Evolutionary conservation across 92 coral and sea anemone genomes (phyloP), one percentile per base, ranked within the genome.

Genomic region (Paragorgia papillata): DNA sequence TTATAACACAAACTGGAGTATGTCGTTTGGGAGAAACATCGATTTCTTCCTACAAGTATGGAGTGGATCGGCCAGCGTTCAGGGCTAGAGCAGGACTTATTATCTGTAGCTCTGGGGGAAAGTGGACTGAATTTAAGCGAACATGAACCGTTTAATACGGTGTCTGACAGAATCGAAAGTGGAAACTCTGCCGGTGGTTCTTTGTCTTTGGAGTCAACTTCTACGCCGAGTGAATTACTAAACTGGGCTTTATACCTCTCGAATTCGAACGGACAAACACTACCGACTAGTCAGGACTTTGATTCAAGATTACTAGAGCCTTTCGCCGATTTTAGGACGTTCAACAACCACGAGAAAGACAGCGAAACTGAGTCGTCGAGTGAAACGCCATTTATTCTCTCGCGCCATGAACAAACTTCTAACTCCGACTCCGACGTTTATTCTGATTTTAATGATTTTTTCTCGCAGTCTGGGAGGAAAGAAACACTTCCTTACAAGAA

Each of bases 81-180:
- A 4, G 64, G 29, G 49, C 30, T 17, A 27, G 64, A 71, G 0
- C 32, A 63, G 73, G 96, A 90, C 82, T 88, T 90, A n/a, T 87
- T 90, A 26, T 84, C 96, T 18, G 88, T 75, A 17, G 96, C 96
- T 54, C 76, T 90, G 34, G 96, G 91, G 12, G 88, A 90, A 88
- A 87, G 91, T 76, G 92, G 90, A 35, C 81, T 90, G 57, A 80
- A 90, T 80, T 89, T 90, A 40, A 84, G 84, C 62, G 89, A 88
- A 61, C 86, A 61, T 21, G 63, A 26, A 3, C 40, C 34, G 7
- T 27, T 68, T 1, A 6, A 39, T 10, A 26, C 33, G 25, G n/a
- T n/a, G n/a, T 56, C 79, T 53, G 78, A 34, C 40, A 54, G 43
- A 29, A 71, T 15, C 30, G 89, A 85, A 79, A 82, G 62, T 84